These are phyloP conservation scores for Monomorium pharaonis DNA, from an alignment of 1,140 invertebrate genomes.

Conservation along the genomic window DNA sequence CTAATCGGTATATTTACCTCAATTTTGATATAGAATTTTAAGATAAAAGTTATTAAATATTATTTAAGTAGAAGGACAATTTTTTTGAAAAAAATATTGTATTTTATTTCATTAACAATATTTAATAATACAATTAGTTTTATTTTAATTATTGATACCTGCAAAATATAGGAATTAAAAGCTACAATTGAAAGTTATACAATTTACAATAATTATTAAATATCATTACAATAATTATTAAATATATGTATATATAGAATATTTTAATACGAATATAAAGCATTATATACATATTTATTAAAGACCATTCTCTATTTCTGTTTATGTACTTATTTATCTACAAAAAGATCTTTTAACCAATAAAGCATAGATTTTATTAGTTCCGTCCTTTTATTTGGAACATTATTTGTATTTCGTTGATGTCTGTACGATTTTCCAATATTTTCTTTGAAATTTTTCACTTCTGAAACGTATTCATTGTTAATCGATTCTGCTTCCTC, in stretches of 20 bases:
- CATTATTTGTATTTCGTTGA: slow-evolving; percentile 63
- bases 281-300: neutral
- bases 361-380: slow-evolving; percentile 67
- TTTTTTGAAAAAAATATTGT: neutral
- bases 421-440: slow-evolving; percentile 61
- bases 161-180: neutral
- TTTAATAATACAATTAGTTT: neutral
- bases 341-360: slow-evolving; percentile 71
- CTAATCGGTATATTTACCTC: no score
- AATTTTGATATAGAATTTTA: no score
- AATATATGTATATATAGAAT: neutral
- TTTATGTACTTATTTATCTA: neutral
- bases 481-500: slow-evolving; percentile 54
- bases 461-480: neutral
- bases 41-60: no score
- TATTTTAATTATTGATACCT: neutral
- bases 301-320: neutral
- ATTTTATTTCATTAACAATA: neutral
- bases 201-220: neutral
- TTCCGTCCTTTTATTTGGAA: slow-evolving; percentile 47
- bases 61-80: neutral
- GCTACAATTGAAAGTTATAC: neutral
- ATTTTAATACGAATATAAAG: neutral
- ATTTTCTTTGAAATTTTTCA: neutral
- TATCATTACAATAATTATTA: neutral